A percentile compares a stretch with the other conserved stretches of the same genome.
Conservation (phyloP, 2,113 vertebrate species). For the Castor canadensis region DNA sequence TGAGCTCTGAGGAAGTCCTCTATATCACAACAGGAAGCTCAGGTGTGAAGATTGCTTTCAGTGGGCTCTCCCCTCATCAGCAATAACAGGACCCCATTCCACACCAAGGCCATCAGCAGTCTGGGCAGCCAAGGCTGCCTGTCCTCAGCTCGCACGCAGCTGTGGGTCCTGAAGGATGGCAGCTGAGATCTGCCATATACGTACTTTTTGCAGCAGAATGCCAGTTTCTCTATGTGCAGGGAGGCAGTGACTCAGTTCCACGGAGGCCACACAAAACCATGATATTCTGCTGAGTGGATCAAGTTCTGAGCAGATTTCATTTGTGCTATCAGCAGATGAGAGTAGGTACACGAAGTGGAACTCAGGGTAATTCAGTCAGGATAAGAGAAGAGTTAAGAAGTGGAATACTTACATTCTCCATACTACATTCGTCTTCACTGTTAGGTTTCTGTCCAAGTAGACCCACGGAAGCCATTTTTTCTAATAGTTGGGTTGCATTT, state of each 20-base stretch:
- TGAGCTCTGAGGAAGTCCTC: background rate
- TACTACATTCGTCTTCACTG: background rate
- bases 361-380: background rate
- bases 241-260: background rate
- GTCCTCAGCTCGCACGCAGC: background rate
- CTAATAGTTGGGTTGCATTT: background rate
- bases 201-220: background rate
- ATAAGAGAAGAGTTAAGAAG: background rate
- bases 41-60: background rate
- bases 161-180: background rate
- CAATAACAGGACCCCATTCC: background rate
- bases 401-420: constrained; percentile 4
- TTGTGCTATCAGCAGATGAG: background rate
- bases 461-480: background rate
- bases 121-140: background rate
- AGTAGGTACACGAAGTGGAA: background rate
- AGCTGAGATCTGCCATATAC: background rate
- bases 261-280: no score
- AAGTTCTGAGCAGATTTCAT: background rate
- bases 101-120: background rate
- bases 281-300: background rate
- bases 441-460: background rate
- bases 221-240: background rate
- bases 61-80: background rate
- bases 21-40: background rate